Conservation (phyloP, 2,113 vertebrate species). For the Ctenodactylus gundi region DNA sequence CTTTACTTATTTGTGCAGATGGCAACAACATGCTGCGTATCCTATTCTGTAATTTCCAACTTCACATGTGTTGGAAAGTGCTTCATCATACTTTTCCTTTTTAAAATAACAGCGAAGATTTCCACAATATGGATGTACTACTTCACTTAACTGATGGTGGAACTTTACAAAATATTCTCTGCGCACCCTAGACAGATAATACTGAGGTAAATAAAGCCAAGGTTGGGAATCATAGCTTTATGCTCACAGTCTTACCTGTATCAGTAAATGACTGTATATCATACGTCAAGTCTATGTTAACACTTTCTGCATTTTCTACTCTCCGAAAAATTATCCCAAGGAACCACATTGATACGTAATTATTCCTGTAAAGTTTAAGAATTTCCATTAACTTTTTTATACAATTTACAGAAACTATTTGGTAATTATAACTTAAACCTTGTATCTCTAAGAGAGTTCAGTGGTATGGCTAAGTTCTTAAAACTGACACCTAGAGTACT, state of each 20-base stretch:
- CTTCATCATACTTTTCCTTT: not conserved
- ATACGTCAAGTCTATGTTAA: slow-evolving; percentile 95
- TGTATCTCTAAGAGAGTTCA: slow-evolving; percentile 32
- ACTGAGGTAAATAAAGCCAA: not conserved
- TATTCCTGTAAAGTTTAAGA: slow-evolving; percentile 84
- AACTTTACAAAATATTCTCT: slow-evolving; percentile 13
- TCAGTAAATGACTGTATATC: slow-evolving; percentile 98
- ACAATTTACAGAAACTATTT: slow-evolving; percentile 49
- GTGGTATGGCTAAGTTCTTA: slow-evolving; percentile 33
- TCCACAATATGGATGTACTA: not conserved
- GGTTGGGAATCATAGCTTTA: slow-evolving; percentile 1
- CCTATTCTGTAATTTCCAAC: not conserved
- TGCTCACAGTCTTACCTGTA: slow-evolving; percentile 87
- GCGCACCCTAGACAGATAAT: not conserved
- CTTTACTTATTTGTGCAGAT: slow-evolving; percentile 4
- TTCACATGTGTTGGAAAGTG: not conserved
- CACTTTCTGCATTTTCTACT: slow-evolving; percentile 93
- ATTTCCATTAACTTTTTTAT: slow-evolving; percentile 56
- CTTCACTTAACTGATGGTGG: not conserved
- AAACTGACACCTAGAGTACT: slow-evolving; percentile 15
- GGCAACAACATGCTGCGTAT: not conserved
- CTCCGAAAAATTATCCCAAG: slow-evolving; percentile 97
- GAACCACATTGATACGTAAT: slow-evolving; percentile 97
- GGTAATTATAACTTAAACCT: slow-evolving; percentile 46
- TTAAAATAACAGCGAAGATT: not conserved